Evolutionary conservation across 2,888 invertebrate species (phyloP), one percentile per base, ranked within the genome.

Genomic region (Geotrupes spiniger): DNA sequence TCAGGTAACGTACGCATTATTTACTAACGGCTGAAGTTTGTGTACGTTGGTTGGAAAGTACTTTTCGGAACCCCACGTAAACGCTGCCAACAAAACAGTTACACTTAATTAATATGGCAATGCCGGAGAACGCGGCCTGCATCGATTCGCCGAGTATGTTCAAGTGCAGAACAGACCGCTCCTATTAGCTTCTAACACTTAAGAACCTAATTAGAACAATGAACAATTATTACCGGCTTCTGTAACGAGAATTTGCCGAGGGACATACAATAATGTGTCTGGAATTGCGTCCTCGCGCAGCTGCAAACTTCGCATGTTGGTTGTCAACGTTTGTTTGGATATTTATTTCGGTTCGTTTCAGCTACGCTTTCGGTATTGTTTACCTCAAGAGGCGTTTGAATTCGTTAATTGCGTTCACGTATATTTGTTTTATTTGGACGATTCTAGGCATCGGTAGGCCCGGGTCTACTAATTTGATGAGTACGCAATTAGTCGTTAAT

Each of bases 171-270:
- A 15, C 33, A 33, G 33, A 21, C 39, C 47, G 43, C 29, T 44
- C 37, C 27, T 53, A 51, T 54, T 52, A 54, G 47, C 49, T 56
- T 39, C 25, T 33, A 49, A 50, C 50, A 49, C 49, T 53, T 39
- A 49, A 58, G 53, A 54, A 54, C 46, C 46, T 52, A 58, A 56
- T 58, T 58, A 58, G 55, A 54, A 58, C 57, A 54, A 58, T 58
- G 57, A 58, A 52, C 56, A 54, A 58, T 58, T 58, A 56, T 54
- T 56, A 49, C 52, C 53, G 39, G 42, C 53, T 51, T 43, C 43
- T 39, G 43, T 42, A 52, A 49, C 52, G 48, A 53, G 53, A 56
- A 56, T 51, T 58, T 53, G 50, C 53, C 49, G 53, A 52, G 48
- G 56, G 54, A 56, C 51, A 50, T 52, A 54, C 54, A 59, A 54